Conservation (phyloP, 2,888 invertebrate genomes). For the Leucoma salicis region DNA sequence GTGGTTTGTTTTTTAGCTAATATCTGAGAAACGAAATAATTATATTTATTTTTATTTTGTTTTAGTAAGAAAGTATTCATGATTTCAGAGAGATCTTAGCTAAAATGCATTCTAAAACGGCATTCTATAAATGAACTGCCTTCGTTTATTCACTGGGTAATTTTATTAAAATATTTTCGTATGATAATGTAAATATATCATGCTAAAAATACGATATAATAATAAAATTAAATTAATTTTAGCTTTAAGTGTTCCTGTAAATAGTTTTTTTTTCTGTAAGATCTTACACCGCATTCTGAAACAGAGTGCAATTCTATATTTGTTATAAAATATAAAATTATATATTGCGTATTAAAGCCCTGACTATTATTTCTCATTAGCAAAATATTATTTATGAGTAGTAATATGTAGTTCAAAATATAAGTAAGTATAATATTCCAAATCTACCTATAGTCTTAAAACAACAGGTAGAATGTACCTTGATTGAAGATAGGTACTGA, state of each 20-base stretch:
- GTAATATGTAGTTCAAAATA: no score
- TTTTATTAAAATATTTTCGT: constrained; percentile 47
- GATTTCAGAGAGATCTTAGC: constrained; percentile 19
- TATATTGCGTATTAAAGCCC: constrained; percentile 47
- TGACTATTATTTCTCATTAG: constrained; percentile 41
- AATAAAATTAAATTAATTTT: constrained; percentile 63
- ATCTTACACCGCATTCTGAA: constrained; percentile 56
- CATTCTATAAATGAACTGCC: constrained; percentile 53
- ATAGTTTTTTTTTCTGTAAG: constrained; percentile 64
- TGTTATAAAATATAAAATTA: constrained; percentile 81
- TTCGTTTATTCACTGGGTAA: constrained; percentile 66
- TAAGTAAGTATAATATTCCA: no score
- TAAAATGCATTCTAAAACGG: constrained; percentile 18
- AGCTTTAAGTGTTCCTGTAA: constrained; percentile 63
- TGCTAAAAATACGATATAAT: constrained; percentile 33
- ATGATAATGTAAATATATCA: constrained; percentile 34
- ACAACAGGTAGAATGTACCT: no score
- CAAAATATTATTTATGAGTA: no score
- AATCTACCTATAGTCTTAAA: no score
- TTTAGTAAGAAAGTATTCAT: no score
- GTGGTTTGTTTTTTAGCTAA: constrained; percentile 28
- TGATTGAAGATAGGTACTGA: no score
- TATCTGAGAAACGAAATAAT: constrained; percentile 23
- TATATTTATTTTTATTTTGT: constrained; percentile 17
- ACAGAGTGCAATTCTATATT: constrained; percentile 74